Conservation (phyloP, 2,797 vertebrate genomes). For the Aplochiton taeniatus region DNA sequence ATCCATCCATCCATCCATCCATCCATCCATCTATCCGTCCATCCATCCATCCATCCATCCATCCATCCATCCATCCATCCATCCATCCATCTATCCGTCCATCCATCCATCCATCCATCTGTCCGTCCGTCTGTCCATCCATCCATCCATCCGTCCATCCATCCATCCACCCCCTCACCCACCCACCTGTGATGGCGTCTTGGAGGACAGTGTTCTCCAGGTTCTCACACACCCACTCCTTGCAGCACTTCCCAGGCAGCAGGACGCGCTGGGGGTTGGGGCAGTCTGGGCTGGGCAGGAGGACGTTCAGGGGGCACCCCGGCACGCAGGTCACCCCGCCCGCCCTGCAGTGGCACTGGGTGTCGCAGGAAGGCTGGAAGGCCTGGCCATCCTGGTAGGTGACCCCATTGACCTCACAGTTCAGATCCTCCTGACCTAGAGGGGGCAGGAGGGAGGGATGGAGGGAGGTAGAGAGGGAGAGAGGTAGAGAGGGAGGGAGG, state of each 20-base stretch:
- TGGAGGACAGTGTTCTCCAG: conserved; percentile 64
- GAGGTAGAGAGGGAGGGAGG: neutral
- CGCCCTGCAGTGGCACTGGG: conserved; percentile 81
- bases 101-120: neutral
- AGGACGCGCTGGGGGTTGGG: conserved; percentile 79
- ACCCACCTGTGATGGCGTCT: conserved; percentile 74
- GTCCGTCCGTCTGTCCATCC: neutral
- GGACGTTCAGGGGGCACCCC: conserved; percentile 76
- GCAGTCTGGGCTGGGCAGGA: conserved; percentile 84
- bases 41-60: no score
- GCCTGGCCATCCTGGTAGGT: conserved; percentile 84
- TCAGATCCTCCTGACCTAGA: conserved; percentile 79
- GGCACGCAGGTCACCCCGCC: conserved; percentile 87
- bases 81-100: neutral
- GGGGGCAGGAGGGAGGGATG: neutral
- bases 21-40: no score
- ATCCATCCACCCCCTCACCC: no score
- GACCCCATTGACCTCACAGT: conserved; percentile 84
- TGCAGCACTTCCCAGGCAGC: conserved; percentile 89
- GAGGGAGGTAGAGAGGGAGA: neutral
- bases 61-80: no score
- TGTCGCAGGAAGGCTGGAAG: conserved; percentile 89
- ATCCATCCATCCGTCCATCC: neutral
- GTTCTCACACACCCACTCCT: conserved; percentile 89
- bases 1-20: no score